Evolutionary conservation across 2,888 invertebrate genomes (phyloP).

Genomic region (Papilio elwesi): DNA sequence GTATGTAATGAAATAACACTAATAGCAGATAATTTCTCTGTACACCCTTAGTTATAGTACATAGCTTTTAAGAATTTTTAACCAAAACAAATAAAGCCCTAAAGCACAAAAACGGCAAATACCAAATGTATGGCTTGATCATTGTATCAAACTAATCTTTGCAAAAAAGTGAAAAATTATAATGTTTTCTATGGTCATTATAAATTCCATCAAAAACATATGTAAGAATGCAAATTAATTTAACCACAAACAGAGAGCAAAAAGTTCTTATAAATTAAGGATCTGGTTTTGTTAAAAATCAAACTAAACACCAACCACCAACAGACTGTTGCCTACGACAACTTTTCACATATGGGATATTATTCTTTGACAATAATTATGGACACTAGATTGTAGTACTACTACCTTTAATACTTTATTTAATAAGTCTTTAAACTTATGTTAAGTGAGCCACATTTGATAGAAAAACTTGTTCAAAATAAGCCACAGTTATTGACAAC

Average conservation of each 20-base stretch:
- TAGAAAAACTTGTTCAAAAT: slow-evolving; percentile 13
- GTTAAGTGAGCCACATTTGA: slow-evolving; percentile 19
- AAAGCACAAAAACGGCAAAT: too few relatives aligned
- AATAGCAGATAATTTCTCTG: not conserved
- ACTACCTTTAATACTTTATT: slow-evolving; percentile 19
- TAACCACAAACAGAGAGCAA: too few relatives aligned
- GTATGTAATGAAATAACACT: slow-evolving; percentile 1
- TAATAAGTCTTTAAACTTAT: slow-evolving; percentile 6
- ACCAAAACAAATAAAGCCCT: too few relatives aligned
- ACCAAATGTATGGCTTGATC: too few relatives aligned
- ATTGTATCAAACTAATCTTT: too few relatives aligned
- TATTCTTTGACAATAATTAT: slow-evolving; percentile 8
- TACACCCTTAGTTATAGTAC: not conserved
- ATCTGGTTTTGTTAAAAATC: too few relatives aligned
- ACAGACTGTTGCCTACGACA: not conserved
- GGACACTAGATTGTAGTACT: not conserved
- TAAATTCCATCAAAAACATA: too few relatives aligned
- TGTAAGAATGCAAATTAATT: too few relatives aligned
- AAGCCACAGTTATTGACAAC: slow-evolving; percentile 24
- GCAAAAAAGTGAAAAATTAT: too few relatives aligned
- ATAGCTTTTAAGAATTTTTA: not conserved
- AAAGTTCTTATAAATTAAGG: too few relatives aligned
- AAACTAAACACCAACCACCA: too few relatives aligned
- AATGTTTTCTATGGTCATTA: too few relatives aligned
- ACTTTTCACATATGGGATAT: not conserved